Percentiles rank a stretch among this genome's conserved stretches.
Evolutionary conservation across 2,113 vertebrate species (phyloP).

Genomic region (Turnix velox): DNA sequence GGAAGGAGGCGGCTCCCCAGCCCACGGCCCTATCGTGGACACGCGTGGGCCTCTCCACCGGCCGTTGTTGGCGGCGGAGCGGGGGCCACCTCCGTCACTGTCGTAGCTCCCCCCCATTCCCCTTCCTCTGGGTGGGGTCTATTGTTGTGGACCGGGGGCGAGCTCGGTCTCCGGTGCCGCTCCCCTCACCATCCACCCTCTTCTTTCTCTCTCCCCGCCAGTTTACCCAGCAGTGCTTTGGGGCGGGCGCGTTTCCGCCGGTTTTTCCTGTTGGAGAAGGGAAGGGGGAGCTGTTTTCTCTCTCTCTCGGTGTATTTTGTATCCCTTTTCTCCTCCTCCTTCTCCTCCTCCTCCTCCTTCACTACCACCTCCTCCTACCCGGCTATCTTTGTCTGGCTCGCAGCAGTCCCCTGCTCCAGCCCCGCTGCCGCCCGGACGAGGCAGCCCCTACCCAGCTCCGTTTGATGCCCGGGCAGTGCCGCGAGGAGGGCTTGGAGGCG

Average conservation of each 20-base stretch:
- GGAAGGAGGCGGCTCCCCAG: no score
- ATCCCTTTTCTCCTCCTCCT: conserved; percentile 42
- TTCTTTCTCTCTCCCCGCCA: background rate
- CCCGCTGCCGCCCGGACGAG: background rate
- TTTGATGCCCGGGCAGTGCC: background rate
- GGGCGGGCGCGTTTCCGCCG: conserved; percentile 66
- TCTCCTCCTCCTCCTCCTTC: background rate
- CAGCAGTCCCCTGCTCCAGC: background rate
- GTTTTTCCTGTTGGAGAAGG: conserved; percentile 66
- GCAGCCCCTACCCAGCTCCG: background rate
- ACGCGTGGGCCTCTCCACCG: background rate
- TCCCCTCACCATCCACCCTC: background rate
- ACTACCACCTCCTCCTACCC: conserved; percentile 30
- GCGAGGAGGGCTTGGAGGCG: background rate
- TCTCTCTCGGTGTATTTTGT: conserved; percentile 21
- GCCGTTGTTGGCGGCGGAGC: background rate
- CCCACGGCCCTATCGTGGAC: background rate
- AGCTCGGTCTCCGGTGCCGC: background rate
- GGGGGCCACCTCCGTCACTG: background rate
- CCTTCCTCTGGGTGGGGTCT: background rate
- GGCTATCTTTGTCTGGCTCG: conserved; percentile 65
- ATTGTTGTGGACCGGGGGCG: background rate
- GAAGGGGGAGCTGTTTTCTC: conserved; percentile 63
- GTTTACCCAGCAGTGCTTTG: conserved; percentile 60
- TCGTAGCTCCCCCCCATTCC: no score